Conservation (phyloP, 2,888 invertebrate genomes). For the Melieria picta region DNA sequence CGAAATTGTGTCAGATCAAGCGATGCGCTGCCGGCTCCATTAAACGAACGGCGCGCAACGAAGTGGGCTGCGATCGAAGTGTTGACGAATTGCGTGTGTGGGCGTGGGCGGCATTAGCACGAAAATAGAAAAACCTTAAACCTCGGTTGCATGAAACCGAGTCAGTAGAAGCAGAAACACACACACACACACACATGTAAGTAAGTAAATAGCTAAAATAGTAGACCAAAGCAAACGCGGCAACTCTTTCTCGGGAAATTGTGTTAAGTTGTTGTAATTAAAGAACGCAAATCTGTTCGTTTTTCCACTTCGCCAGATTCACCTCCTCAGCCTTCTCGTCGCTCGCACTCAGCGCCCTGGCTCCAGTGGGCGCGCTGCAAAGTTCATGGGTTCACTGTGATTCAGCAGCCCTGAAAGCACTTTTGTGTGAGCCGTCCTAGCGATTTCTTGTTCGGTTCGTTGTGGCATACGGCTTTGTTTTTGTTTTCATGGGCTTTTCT, state of each 20-base stretch:
- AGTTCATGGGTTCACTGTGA: constrained; percentile 10
- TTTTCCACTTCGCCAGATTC: too few species aligned
- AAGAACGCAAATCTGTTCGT: not conserved
- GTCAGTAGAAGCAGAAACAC: too few species aligned
- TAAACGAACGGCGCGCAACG: not conserved
- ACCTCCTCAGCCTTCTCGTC: too few species aligned
- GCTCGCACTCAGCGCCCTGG: not conserved
- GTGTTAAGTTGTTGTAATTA: not conserved
- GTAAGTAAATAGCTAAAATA: not conserved
- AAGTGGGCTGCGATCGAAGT: not conserved
- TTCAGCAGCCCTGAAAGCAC: not conserved
- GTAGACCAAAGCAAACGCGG: not conserved
- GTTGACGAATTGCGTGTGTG: too few species aligned
- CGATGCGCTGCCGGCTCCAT: not conserved
- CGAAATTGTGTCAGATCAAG: constrained; percentile 1
- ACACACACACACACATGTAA: not conserved
- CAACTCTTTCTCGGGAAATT: not conserved
- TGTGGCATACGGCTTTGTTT: not conserved
- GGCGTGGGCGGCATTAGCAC: too few species aligned
- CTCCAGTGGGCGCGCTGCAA: not conserved
- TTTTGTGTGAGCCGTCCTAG: not conserved
- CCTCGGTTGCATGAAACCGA: too few species aligned
- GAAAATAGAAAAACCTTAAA: too few species aligned
- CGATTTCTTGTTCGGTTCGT: not conserved
- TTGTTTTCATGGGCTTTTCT: not conserved